Base-by-base conservation (phyloP, 1,140 invertebrate genomes). In the Hylaeus volcanicus region DNA sequence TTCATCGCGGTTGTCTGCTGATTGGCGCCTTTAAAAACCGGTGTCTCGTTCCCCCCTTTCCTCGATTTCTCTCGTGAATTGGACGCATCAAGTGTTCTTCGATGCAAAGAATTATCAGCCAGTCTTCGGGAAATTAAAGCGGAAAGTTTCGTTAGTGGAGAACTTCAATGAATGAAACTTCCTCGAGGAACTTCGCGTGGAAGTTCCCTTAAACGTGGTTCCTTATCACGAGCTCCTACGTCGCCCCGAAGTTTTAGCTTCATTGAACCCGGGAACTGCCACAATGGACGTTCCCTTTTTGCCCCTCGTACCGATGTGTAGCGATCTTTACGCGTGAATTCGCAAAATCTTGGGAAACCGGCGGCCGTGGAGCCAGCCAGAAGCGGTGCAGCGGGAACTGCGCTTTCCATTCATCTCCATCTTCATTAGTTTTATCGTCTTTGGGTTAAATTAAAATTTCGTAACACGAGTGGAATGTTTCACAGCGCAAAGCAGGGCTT, bases 181-280 rank as follows among this genome's bases (percentile, higher is more conserved):
- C 39, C 26, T 1, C 2, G 26, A 5, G 43, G 12, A 51, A 70
- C 26, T 77, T 74, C 12, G 4, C 37, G 43, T 43, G 41, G 70
- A 65, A 73, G 70, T 79, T 79, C 61, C 60, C 64, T 79, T 74
- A 77, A 71, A 77, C 48, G 75, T 45, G 58, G 43, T 61, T 61
- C 66, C 75, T 71, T 77, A 71, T 77, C 75, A n/a, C 37, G 64
- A 48, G 68, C 71, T 77, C 66, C 66, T 71, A 37, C 15, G 45
- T 77, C 45, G 45, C 6, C 12, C 26, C 1, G 8, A 55, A 71
- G n/a, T 69, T 76, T n/a, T n/a, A n/a, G 11, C 45, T 39, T n/a
- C 48, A 14, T 4, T 63, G 43, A 65, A 74, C 11, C 51, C 51
- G 61, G 9, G 14, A 61, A 61, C 45, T 14, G 5, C 14, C 66